Conservation (phyloP, 2,797 vertebrate species). For the Anabas testudineus region DNA sequence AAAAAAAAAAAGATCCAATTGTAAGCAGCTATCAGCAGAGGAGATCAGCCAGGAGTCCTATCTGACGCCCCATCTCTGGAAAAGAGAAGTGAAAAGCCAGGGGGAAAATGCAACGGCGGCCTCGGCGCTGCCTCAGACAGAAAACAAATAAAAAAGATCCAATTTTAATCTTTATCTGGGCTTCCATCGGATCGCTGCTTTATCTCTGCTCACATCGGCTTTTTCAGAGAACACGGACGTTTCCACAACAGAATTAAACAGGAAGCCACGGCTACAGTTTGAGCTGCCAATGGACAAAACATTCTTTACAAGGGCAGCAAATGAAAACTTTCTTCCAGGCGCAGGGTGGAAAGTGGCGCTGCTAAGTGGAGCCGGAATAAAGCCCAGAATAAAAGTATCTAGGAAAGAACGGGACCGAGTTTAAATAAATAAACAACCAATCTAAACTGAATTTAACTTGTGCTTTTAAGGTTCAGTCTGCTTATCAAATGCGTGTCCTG, state of each 20-base stretch:
- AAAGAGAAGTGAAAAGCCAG: conserved; percentile 83
- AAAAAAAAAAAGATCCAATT: conserved; percentile 83
- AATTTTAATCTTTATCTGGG: conserved; percentile 86
- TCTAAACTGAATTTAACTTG: neutral
- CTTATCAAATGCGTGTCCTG: neutral
- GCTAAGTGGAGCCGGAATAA: conserved; percentile 17
- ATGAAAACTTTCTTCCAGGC: conserved; percentile 39
- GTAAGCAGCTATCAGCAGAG: conserved; percentile 79
- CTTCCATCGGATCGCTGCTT: conserved; percentile 85
- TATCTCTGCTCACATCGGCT: conserved; percentile 85
- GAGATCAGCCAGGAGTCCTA: conserved; percentile 82
- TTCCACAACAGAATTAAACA: conserved; percentile 86
- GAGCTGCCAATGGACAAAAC: conserved; percentile 66
- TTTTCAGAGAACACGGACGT: conserved; percentile 85
- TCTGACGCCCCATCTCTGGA: conserved; percentile 84
- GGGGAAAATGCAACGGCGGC: conserved; percentile 72
- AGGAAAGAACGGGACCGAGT: no score
- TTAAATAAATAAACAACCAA: no score
- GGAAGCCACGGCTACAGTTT: conserved; percentile 79
- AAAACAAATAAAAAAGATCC: conserved; percentile 87
- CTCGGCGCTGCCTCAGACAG: conserved; percentile 80
- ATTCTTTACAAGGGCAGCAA: conserved; percentile 38
- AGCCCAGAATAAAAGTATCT: no score
- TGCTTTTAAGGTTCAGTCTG: neutral
- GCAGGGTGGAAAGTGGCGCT: neutral